Base-by-base conservation (phyloP, 1,140 invertebrate species). In the Sitobion miscanthi region DNA sequence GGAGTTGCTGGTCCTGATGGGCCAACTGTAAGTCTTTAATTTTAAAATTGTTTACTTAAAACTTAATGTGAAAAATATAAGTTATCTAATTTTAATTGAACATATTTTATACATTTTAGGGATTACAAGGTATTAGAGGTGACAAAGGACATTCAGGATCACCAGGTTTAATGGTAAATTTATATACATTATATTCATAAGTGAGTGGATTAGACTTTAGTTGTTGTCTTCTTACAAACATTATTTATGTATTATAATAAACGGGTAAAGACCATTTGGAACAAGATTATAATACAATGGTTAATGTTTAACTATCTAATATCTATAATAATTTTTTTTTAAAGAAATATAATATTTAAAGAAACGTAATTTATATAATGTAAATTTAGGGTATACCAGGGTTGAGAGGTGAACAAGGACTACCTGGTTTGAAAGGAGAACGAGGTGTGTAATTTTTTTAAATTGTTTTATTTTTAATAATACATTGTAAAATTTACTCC, bases 71-170 rank as follows among this genome's bases (percentile, higher is more conserved):
- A 90, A 91, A 2, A 45, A 17, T 54, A 42, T 30, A 85, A 69
- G 42, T n/a, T 69, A 77, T 38, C 23, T 25, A 83, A 49, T 88
- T 82, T 45, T n/a, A 52, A 47, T 30, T 38, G 35, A 77, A 69
- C 17, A 93, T 85, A 77, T 82, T 45, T 17, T 94, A n/a, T 87
- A 91, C 93, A 94, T 94, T 94, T 42, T 94, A 97, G 97, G 97
- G 97, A 86, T 95, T 96, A 62, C 95, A 96, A 94, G 97, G 97
- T 85, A 94, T 95, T 25, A 96, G 96, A 95, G 98, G 98, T 93
- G 96, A 96, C 85, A 98, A 97, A 95, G 97, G 97, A 88, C 97
- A 97, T 95, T 95, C 96, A 93, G 98, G 97, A 93, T 95, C 96
- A 21, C 95, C 96, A 57, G 97, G 97, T 92, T 95, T 97, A 93